phyloP scores from a whole-genome alignment of 1,140 invertebrate species.

The Cheumatopsyche charites region DNA sequence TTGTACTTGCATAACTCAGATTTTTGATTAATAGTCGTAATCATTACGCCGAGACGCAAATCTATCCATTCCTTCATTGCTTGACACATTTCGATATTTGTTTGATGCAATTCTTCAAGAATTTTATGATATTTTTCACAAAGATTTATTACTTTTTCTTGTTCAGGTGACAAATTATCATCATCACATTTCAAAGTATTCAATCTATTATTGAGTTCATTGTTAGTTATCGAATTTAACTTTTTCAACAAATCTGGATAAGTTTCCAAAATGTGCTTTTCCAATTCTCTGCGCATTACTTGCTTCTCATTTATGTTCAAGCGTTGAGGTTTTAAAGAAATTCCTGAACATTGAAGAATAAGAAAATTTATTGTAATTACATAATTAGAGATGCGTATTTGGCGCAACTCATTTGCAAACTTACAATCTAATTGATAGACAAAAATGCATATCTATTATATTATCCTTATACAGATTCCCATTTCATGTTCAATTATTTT shows the following conservation, averaged over 20 bases:
- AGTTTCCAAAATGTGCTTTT: slow-evolving; percentile 8
- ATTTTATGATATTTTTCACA: slow-evolving; percentile 16
- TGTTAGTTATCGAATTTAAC: slow-evolving; percentile 2
- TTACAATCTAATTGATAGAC: too few relatives aligned
- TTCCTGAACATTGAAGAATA: too few relatives aligned
- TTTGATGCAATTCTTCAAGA: slow-evolving; percentile 13
- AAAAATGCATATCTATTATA: too few relatives aligned
- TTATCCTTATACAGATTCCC: too few relatives aligned
- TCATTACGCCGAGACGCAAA: slow-evolving; percentile 2
- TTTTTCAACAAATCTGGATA: slow-evolving; percentile 20
- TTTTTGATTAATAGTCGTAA: background rate
- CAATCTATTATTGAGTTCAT: slow-evolving; percentile 15
- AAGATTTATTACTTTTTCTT: slow-evolving; percentile 18
- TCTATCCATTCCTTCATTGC: slow-evolving; percentile 36
- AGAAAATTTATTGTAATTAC: too few relatives aligned
- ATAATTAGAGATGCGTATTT: too few relatives aligned
- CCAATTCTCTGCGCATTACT: background rate
- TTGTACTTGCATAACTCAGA: slow-evolving; percentile 16
- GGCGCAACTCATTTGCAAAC: too few relatives aligned
- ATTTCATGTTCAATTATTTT: too few relatives aligned
- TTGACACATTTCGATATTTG: slow-evolving; percentile 14
- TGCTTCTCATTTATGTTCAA: slow-evolving; percentile 18
- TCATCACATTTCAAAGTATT: background rate
- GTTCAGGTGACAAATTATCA: slow-evolving; percentile 3
- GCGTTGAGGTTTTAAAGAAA: background rate